Base-by-base conservation (phyloP, 2,888 invertebrate species). In the Drosophila austrosaltans region DNA sequence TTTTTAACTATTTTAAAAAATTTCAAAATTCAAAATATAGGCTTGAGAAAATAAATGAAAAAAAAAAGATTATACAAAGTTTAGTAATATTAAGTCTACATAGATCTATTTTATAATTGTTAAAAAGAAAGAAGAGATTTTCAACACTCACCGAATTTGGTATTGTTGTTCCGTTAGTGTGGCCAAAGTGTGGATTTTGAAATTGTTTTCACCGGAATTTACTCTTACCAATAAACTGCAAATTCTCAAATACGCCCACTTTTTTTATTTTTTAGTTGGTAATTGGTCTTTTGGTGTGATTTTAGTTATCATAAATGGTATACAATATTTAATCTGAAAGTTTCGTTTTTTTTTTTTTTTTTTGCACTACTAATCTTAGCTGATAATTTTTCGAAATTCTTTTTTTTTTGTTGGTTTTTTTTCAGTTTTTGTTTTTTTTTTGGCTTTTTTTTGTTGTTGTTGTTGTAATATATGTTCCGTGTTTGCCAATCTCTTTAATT, bases 371-470 rank as follows among this genome's bases (percentile, higher is more conserved):
- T 48, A 48, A 48, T 48, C 48, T 48, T 48, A 48, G 48, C 25
- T 48, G 48, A 48, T 48, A 48, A 48, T 25, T 48, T 48, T 48
- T 48, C 48, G 48, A 48, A 48, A 48, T 48, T 48, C 48, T 48
- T 48, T 48, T 48, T 44, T 28, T 42, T 63, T 36, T 20, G 65
- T 80, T 72, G 72, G 66, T 54, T 58, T 57, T n/a, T 63, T 32
- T 42, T 60, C 67, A 69, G 64, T 61, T 65, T 65, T 68, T 71
- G 16, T 16, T 16, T 16, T 16, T 16, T 16, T 16, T 16, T 16
- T 74, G 40, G 44, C 74, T 70, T 72, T 75, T 70, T 77, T 80
- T 89, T 85, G 77, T 78, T 78, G 70, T 76, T 72, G 71, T 81
- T 40, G 60, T 4, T 30, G 56, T 63, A 67, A 75, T 67, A 76